A percentile compares a stretch with the other conserved stretches of the same genome.
phyloP scores from a whole-genome alignment of 1,140 invertebrate genomes.

The Lordiphosa mommai region DNA sequence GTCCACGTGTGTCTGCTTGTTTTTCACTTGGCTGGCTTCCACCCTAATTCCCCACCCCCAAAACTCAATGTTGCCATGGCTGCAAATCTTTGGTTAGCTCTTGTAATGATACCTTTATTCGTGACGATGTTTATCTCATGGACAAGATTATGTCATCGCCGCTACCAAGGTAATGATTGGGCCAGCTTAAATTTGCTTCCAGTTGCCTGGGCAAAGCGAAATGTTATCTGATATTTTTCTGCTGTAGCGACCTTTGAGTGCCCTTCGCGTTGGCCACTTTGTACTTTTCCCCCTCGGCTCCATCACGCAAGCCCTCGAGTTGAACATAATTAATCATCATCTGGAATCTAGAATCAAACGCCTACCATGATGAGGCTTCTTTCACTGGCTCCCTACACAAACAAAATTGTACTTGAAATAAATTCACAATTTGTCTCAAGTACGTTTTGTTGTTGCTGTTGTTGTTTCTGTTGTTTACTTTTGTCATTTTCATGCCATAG shows the following conservation, averaged over 20 bases:
- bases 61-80: slow-evolving; percentile 40
- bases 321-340: slow-evolving; percentile 70
- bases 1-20: slow-evolving; percentile 61
- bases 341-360: slow-evolving; percentile 54
- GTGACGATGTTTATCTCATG: slow-evolving; percentile 55
- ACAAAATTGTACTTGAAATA: slow-evolving; percentile 59
- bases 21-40: slow-evolving; percentile 57
- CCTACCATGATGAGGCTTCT: slow-evolving; percentile 25
- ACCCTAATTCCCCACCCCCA: slow-evolving; percentile 4
- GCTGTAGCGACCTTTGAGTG: slow-evolving; percentile 18
- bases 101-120: slow-evolving; percentile 49
- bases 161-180: slow-evolving; percentile 58
- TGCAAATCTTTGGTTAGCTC: slow-evolving; percentile 38
- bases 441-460: slow-evolving; percentile 45
- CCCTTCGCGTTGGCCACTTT: slow-evolving; percentile 51
- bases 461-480: too few species aligned
- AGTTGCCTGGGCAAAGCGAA: slow-evolving; percentile 33
- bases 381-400: slow-evolving; percentile 25
- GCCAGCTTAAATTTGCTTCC: slow-evolving; percentile 54
- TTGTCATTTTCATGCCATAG: slow-evolving; percentile 60
- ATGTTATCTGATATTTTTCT: slow-evolving; percentile 28
- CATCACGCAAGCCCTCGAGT: slow-evolving; percentile 29
- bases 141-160: slow-evolving; percentile 53
- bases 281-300: not conserved
- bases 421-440: slow-evolving; percentile 77